These are phyloP conservation scores for Plestiodon gilberti DNA, from an alignment of 2,113 vertebrate species.

Conservation along the genomic window DNA sequence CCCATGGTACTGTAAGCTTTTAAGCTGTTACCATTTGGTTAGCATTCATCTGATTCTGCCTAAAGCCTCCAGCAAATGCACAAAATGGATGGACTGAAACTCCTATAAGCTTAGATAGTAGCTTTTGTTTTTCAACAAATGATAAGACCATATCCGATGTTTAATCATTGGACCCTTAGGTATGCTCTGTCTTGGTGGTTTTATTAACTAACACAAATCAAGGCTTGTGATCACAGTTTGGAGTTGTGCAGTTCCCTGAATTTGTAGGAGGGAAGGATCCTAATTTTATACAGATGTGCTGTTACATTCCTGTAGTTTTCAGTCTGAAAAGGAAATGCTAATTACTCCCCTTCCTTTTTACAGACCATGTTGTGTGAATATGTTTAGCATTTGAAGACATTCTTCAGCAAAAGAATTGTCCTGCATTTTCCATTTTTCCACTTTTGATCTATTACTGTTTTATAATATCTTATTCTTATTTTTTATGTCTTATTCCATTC, in stretches of 20 bases:
- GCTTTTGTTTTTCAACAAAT: slow-evolving; percentile 60
- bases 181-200: slow-evolving; percentile 60
- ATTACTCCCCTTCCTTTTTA: slow-evolving; percentile 69
- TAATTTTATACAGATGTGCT: slow-evolving; percentile 82
- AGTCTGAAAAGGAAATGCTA: slow-evolving; percentile 81
- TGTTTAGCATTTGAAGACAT: slow-evolving; percentile 48
- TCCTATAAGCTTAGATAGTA: slow-evolving; percentile 33
- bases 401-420: not conserved
- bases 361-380: slow-evolving; percentile 57
- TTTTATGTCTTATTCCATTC: not conserved
- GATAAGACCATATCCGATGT: slow-evolving; percentile 34
- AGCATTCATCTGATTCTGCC: not conserved
- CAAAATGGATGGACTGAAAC: slow-evolving; percentile 50
- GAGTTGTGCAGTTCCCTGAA: slow-evolving; percentile 64
- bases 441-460: slow-evolving; percentile 11
- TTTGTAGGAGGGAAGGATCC: slow-evolving; percentile 63
- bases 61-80: slow-evolving; percentile 27
- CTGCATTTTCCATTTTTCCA: not conserved
- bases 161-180: slow-evolving; percentile 55
- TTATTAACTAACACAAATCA: slow-evolving; percentile 58
- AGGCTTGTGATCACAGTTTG: slow-evolving; percentile 46
- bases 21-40: not conserved
- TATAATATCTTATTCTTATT: not conserved
- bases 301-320: slow-evolving; percentile 79
- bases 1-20: not conserved